Evolutionary conservation across 2,888 invertebrate genomes (phyloP).

Genomic region (Philopedon plagiatum): DNA sequence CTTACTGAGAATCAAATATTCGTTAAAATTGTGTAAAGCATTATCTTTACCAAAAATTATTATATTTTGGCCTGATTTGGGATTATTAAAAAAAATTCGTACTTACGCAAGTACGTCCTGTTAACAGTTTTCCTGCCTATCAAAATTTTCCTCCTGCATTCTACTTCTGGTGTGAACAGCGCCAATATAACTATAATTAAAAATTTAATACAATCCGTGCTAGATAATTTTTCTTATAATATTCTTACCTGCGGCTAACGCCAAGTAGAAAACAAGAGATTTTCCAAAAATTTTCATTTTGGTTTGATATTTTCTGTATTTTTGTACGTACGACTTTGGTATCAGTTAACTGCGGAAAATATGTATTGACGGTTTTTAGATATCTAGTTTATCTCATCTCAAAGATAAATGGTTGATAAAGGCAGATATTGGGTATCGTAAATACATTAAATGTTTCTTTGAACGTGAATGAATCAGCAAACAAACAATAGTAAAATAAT

Average conservation of each 20-base stretch:
- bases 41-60: too few species aligned
- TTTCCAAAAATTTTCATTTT: conserved; percentile 53
- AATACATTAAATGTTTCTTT: background rate
- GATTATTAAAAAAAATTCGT: background rate
- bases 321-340: background rate
- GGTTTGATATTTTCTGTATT: conserved; percentile 1
- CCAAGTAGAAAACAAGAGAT: conserved; percentile 47
- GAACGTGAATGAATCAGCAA: background rate
- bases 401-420: conserved; percentile 19
- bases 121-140: conserved; percentile 85
- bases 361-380: too few species aligned
- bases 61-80: background rate
- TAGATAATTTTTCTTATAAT: background rate
- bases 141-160: conserved; percentile 84
- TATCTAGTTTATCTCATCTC: too few species aligned
- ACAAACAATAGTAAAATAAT: background rate
- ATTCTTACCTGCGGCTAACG: conserved; percentile 54
- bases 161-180: conserved; percentile 77
- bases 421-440: background rate
- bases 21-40: background rate
- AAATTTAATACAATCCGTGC: background rate
- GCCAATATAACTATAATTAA: conserved; percentile 76
- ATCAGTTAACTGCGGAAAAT: conserved; percentile 6
- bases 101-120: conserved; percentile 85
- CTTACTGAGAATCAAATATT: background rate